A percentile compares a stretch with the other conserved stretches of the same genome.
These are phyloP conservation scores for Hydrotaea cyrtoneurina DNA, from an alignment of 2,888 invertebrate species.

Conservation along the genomic window DNA sequence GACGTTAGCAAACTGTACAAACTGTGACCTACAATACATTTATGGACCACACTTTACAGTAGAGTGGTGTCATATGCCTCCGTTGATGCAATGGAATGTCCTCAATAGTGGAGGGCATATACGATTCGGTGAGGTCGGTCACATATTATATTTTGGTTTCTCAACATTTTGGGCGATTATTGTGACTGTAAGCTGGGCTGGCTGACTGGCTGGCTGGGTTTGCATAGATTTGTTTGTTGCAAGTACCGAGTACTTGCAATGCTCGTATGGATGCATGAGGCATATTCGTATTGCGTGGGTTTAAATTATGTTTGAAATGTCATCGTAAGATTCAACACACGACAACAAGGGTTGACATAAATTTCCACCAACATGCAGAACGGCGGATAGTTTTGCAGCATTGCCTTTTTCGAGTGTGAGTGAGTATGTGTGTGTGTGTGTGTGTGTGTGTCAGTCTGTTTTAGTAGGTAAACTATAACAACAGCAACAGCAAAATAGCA, in stretches of 20 bases:
- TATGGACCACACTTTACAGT: no score
- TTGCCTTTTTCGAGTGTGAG: neutral
- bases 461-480: constrained; percentile 63
- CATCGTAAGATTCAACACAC: constrained; percentile 81
- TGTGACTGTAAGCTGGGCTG: constrained; percentile 48
- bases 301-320: constrained; percentile 81
- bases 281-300: constrained; percentile 76
- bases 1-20: no score
- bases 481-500: constrained; percentile 56
- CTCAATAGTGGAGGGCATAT: no score
- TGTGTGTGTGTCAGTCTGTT: neutral
- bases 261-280: constrained; percentile 50
- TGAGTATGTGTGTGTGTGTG: neutral
- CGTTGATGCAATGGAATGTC: no score
- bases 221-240: constrained; percentile 31
- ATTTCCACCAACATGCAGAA: constrained; percentile 79
- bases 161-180: constrained; percentile 58
- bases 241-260: constrained; percentile 53
- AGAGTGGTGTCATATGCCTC: no score
- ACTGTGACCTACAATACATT: no score
- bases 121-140: no score
- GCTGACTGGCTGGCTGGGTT: constrained; percentile 32
- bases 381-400: constrained; percentile 45
- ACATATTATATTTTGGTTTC: no score
- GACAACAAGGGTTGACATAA: constrained; percentile 81